Conservation (phyloP, 1,140 invertebrate species). For the honey bee (Apis mellifera) region DNA sequence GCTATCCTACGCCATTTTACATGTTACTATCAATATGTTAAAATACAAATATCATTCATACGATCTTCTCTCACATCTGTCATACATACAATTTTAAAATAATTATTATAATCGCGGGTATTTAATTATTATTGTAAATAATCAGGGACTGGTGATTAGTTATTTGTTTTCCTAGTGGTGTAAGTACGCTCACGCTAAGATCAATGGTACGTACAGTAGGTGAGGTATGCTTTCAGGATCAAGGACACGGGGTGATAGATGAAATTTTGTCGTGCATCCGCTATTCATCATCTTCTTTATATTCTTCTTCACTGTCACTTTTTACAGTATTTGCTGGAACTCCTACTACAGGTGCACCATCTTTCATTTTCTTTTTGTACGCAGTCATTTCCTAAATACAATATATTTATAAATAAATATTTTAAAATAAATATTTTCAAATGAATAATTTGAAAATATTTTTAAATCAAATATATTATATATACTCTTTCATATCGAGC, state of each 20-base stretch:
- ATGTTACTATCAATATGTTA: slow-evolving; percentile 82
- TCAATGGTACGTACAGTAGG: slow-evolving; percentile 82
- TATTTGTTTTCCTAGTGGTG: slow-evolving; percentile 79
- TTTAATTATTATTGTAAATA: slow-evolving; percentile 79
- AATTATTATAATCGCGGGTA: slow-evolving; percentile 79
- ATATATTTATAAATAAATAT: slow-evolving; percentile 1
- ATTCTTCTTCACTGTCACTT: slow-evolving; percentile 82
- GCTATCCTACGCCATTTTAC: slow-evolving; percentile 80
- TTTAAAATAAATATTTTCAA: neutral
- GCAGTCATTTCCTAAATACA: slow-evolving; percentile 83
- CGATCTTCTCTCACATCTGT: slow-evolving; percentile 74
- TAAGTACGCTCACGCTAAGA: slow-evolving; percentile 82
- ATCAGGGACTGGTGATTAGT: slow-evolving; percentile 78
- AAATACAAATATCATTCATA: slow-evolving; percentile 82
- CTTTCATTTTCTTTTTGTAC: slow-evolving; percentile 89
- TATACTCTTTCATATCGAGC: slow-evolving; percentile 95
- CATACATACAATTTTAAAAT: slow-evolving; percentile 80
- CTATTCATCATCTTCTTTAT: slow-evolving; percentile 81
- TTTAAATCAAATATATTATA: slow-evolving; percentile 38
- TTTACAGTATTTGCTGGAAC: slow-evolving; percentile 81
- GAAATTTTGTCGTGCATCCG: slow-evolving; percentile 78
- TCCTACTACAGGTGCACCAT: slow-evolving; percentile 78
- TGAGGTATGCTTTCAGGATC: slow-evolving; percentile 81
- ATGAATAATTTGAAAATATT: neutral
- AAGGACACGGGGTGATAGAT: slow-evolving; percentile 81